A percentile compares a stretch with the other conserved stretches of the same genome.
These are phyloP conservation scores for Polymixis lichenea DNA, from an alignment of 2,888 invertebrate genomes.

Conservation along the genomic window DNA sequence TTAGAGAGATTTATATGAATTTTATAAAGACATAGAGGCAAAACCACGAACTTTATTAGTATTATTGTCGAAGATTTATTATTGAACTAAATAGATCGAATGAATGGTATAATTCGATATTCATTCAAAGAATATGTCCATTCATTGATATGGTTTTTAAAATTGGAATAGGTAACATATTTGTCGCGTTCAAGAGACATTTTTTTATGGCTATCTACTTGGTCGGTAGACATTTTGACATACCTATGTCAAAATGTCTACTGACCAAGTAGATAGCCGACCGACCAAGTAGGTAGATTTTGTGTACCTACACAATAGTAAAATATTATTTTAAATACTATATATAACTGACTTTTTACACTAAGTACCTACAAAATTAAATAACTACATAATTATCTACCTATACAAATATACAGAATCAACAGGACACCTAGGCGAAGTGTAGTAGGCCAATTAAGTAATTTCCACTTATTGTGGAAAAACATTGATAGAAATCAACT, in stretches of 20 bases:
- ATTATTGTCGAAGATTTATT: slow-evolving; percentile 67
- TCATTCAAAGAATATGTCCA: slow-evolving; percentile 49
- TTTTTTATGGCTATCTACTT: not conserved
- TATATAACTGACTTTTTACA: too few species aligned
- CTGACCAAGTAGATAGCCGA: too few species aligned
- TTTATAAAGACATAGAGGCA: slow-evolving; percentile 82
- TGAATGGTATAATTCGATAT: slow-evolving; percentile 62
- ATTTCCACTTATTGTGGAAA: not conserved
- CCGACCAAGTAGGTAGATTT: too few species aligned
- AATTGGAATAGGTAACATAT: slow-evolving; percentile 35
- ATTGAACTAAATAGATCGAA: slow-evolving; percentile 56
- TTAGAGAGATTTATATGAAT: slow-evolving; percentile 82
- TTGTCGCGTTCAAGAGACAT: slow-evolving; percentile 21
- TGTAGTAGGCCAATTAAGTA: not conserved
- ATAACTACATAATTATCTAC: too few species aligned
- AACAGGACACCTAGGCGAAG: not conserved
- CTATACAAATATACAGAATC: too few species aligned
- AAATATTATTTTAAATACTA: too few species aligned
- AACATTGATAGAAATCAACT: not conserved
- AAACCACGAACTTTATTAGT: slow-evolving; percentile 62
- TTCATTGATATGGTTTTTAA: slow-evolving; percentile 55
- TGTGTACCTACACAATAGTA: too few species aligned
- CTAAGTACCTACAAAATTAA: too few species aligned
- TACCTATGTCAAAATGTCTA: too few species aligned
- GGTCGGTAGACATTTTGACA: not conserved